Conservation (phyloP, 2,797 vertebrate species). For the Chaetodon trifasciatus region DNA sequence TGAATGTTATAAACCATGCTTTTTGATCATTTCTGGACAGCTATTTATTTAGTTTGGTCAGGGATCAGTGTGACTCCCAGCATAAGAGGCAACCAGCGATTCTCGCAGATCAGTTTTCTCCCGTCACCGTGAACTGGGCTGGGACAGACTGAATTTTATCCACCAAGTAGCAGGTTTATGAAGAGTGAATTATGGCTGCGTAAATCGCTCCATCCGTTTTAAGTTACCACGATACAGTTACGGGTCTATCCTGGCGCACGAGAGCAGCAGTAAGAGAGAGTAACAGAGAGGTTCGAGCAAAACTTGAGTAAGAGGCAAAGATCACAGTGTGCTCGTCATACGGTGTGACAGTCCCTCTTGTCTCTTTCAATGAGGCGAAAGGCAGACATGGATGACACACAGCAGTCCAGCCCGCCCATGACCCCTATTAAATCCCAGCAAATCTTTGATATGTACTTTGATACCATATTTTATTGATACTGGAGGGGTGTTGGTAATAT, state of each 20-base stretch:
- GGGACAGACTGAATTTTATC: conserved; percentile 74
- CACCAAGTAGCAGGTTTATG: conserved; percentile 84
- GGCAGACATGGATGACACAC: conserved; percentile 61
- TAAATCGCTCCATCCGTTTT: conserved; percentile 80
- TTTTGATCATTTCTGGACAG: conserved; percentile 59
- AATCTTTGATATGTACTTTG: conserved; percentile 81
- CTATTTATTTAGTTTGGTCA: conserved; percentile 72
- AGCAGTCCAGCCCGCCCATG: conserved; percentile 66
- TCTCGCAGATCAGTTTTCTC: conserved; percentile 72
- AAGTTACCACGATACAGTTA: conserved; percentile 75
- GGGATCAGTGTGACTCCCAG: conserved; percentile 61
- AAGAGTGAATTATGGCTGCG: conserved; percentile 80
- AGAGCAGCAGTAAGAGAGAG: conserved; percentile 49
- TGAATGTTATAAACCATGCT: conserved; percentile 56
- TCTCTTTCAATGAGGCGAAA: conserved; percentile 67
- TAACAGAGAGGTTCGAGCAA: conserved; percentile 55
- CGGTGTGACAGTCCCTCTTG: conserved; percentile 69
- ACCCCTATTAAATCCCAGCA: conserved; percentile 76
- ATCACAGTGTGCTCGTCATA: conserved; percentile 72
- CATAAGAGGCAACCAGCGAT: conserved; percentile 42
- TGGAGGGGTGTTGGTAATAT: conserved; percentile 71
- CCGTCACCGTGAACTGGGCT: conserved; percentile 39
- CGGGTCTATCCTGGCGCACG: conserved; percentile 60
- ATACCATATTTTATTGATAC: conserved; percentile 80
- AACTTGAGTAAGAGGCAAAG: conserved; percentile 67